Evolutionary conservation across 2,888 invertebrate species (phyloP).

Genomic region (Deilephila porcellus): DNA sequence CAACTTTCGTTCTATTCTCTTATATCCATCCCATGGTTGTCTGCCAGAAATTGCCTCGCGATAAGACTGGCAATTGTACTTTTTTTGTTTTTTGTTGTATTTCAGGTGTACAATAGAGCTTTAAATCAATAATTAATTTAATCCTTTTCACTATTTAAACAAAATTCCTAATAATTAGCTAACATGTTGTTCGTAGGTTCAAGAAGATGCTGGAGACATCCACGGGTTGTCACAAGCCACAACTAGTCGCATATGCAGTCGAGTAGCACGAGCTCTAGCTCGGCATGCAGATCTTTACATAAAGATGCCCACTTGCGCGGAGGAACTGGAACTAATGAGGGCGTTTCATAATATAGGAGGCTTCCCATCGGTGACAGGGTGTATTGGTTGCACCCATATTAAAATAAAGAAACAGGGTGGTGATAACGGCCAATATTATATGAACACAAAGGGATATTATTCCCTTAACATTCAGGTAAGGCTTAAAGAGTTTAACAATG

Average conservation of each 20-base stretch:
- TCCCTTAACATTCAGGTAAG: neutral
- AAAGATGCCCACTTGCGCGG: neutral
- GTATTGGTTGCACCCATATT: neutral
- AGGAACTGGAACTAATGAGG: neutral
- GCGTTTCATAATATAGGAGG: neutral
- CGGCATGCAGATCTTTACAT: neutral
- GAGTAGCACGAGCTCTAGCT: constrained; percentile 23
- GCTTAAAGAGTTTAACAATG: neutral
- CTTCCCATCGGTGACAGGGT: neutral
- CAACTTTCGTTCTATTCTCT: no score
- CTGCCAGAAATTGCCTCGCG: no score
- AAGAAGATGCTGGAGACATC: constrained; percentile 26
- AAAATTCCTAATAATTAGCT: neutral
- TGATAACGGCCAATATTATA: neutral
- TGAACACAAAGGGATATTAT: neutral
- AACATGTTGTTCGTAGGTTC: neutral
- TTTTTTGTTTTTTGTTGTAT: no score
- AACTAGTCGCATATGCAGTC: constrained; percentile 22
- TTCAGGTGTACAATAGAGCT: no score
- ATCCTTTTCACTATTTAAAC: no score
- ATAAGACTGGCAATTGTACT: no score
- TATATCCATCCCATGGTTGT: no score
- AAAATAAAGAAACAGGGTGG: neutral
- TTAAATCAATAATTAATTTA: no score
- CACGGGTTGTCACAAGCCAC: constrained; percentile 28